These are phyloP conservation scores for Drosophila prosaltans DNA, from an alignment of 1,140 invertebrate genomes.

Conservation along the genomic window DNA sequence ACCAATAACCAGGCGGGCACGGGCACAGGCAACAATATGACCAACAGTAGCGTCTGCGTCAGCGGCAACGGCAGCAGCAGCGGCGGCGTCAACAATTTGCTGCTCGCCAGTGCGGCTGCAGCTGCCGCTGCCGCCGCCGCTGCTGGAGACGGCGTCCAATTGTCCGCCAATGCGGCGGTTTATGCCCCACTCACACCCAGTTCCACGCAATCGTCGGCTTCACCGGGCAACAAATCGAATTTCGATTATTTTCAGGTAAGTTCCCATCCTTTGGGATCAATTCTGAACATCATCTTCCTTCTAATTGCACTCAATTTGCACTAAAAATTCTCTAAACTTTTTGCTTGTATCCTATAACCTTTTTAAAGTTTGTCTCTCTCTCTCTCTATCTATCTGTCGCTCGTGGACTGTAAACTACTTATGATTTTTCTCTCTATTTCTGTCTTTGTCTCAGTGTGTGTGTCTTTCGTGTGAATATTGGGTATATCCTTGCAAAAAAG, in stretches of 20 bases:
- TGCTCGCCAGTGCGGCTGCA: slow-evolving; percentile 61
- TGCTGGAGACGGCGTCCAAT: slow-evolving; percentile 63
- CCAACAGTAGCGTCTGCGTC: slow-evolving; percentile 34
- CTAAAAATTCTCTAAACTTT: slow-evolving; percentile 51
- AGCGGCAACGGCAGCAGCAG: slow-evolving; percentile 67
- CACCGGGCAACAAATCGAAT: slow-evolving; percentile 76
- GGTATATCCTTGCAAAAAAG: slow-evolving; percentile 23
- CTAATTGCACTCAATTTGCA: slow-evolving; percentile 73
- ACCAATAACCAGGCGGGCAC: slow-evolving; percentile 35
- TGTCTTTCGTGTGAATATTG: slow-evolving; percentile 4
- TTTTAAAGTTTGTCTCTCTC: slow-evolving; percentile 23
- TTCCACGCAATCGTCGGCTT: slow-evolving; percentile 79
- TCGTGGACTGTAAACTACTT: slow-evolving; percentile 40
- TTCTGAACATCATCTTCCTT: slow-evolving; percentile 34
- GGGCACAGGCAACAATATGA: slow-evolving; percentile 31
- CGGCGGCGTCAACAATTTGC: slow-evolving; percentile 61
- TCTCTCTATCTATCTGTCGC: slow-evolving; percentile 30
- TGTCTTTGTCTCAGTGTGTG: slow-evolving; percentile 32
- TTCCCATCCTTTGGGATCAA: slow-evolving; percentile 13
- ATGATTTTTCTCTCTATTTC: slow-evolving; percentile 44
- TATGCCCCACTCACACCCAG: slow-evolving; percentile 79
- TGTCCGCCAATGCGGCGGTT: slow-evolving; percentile 56
- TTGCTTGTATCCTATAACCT: slow-evolving; percentile 57
- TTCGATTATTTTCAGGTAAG: slow-evolving; percentile 82
- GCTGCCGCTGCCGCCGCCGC: slow-evolving; percentile 56